Conservation (phyloP, 2,797 vertebrate genomes). For the Botia kubotai region DNA sequence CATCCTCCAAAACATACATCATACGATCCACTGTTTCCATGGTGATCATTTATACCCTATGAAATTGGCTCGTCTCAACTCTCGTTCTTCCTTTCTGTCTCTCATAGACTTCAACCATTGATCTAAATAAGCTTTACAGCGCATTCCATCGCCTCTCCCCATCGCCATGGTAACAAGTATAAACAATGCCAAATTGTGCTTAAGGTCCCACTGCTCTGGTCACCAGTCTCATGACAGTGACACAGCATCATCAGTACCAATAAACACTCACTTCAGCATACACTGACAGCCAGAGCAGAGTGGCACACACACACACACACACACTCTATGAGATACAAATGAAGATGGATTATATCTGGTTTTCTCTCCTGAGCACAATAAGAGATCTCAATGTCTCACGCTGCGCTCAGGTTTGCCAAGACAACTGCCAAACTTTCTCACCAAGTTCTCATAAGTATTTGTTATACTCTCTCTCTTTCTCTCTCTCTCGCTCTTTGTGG, state of each 20-base stretch:
- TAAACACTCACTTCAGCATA: conserved; percentile 4
- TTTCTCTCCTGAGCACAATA: too few relatives aligned
- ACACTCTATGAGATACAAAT: background rate
- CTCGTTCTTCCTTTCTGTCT: conserved; percentile 7
- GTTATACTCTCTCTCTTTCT: too few relatives aligned
- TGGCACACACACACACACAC: conserved; percentile 2
- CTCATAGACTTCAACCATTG: background rate
- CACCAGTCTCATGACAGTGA: conserved; percentile 5
- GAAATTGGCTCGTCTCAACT: conserved; percentile 23
- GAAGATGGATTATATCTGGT: too few relatives aligned
- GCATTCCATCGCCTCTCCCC: conserved; percentile 51
- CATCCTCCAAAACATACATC: conserved; percentile 47
- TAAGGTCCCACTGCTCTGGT: conserved; percentile 40
- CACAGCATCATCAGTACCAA: background rate
- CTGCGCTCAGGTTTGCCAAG: too few relatives aligned
- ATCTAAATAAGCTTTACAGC: background rate
- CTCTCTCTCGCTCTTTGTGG: too few relatives aligned
- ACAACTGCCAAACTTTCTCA: too few relatives aligned
- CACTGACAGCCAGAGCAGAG: conserved; percentile 34
- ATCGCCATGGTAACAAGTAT: background rate
- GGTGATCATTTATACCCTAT: conserved; percentile 44
- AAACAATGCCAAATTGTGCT: conserved; percentile 65
- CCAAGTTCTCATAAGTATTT: too few relatives aligned
- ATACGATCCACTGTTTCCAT: conserved; percentile 61
- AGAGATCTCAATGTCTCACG: too few relatives aligned